These are phyloP conservation scores for Phasianus colchicus DNA, from an alignment of 2,113 vertebrate species.

Conservation along the genomic window DNA sequence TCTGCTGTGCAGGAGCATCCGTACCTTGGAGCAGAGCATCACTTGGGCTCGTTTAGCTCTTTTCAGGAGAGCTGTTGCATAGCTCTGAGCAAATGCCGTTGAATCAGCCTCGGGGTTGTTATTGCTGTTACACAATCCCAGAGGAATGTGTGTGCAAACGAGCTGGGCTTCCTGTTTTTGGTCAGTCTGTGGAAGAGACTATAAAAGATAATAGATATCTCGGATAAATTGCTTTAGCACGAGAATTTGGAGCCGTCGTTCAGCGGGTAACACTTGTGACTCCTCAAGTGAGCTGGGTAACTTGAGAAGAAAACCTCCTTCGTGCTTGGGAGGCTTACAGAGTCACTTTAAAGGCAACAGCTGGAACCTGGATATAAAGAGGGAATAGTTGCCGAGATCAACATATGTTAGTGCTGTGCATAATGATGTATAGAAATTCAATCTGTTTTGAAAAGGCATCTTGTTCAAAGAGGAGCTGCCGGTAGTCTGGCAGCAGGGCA, in stretches of 20 bases:
- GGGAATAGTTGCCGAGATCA: conserved; percentile 9
- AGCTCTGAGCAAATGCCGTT: conserved; percentile 9
- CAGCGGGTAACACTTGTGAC: conserved; percentile 35
- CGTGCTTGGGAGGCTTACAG: background rate
- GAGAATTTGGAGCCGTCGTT: conserved; percentile 23
- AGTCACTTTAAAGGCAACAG: conserved; percentile 39
- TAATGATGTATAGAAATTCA: conserved; percentile 18
- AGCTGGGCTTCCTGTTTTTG: conserved; percentile 67
- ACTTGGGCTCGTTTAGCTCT: background rate
- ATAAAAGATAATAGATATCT: conserved; percentile 42
- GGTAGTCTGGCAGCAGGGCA: background rate
- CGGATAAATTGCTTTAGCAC: conserved; percentile 34
- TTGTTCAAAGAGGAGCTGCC: conserved; percentile 12
- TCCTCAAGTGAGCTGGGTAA: conserved; percentile 31
- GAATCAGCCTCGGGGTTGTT: conserved; percentile 50
- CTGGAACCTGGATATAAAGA: conserved; percentile 41
- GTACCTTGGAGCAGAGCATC: background rate
- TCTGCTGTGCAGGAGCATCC: background rate
- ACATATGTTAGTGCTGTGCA: background rate
- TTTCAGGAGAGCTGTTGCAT: background rate
- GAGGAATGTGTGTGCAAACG: conserved; percentile 59
- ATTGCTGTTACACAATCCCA: conserved; percentile 68
- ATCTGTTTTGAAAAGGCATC: conserved; percentile 19
- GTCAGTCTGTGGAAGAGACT: conserved; percentile 48
- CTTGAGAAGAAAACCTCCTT: conserved; percentile 38